Conservation (phyloP, 2,888 invertebrate genomes). For the Agrotis segetum region DNA sequence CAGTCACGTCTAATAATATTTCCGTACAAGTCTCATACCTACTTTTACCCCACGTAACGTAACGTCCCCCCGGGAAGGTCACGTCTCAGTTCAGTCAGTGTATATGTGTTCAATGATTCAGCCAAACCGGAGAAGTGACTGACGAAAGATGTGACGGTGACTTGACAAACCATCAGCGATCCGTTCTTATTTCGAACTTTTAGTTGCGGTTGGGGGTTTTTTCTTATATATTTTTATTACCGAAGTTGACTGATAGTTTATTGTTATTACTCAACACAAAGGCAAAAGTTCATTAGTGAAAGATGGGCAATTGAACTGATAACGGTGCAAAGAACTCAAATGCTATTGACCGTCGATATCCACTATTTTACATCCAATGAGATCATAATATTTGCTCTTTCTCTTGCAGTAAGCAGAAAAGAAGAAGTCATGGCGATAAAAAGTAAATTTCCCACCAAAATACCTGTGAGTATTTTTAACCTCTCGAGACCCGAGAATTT, state of each 20-base stretch:
- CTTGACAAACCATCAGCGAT: too few species aligned
- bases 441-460: constrained; percentile 95
- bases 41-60: too few species aligned
- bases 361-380: constrained; percentile 4
- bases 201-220: too few species aligned
- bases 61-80: too few species aligned
- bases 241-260: not conserved
- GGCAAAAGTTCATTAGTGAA: constrained; percentile 20
- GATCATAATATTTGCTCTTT: constrained; percentile 56
- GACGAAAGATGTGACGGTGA: too few species aligned
- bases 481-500: too few species aligned
- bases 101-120: too few species aligned
- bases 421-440: constrained; percentile 95
- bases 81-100: too few species aligned
- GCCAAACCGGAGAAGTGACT: too few species aligned
- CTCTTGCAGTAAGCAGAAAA: constrained; percentile 92
- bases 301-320: constrained; percentile 33
- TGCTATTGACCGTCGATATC: constrained; percentile 37
- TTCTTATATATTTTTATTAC: constrained; percentile 7
- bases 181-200: too few species aligned
- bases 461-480: constrained; percentile 93
- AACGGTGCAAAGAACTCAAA: constrained; percentile 23
- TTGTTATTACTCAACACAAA: constrained; percentile 3
- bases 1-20: too few species aligned
- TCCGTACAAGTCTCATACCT: too few species aligned